Percentiles rank a stretch among this genome's conserved stretches.
Conservation (phyloP, 1,140 invertebrate genomes). For the Drosophila mayri region DNA sequence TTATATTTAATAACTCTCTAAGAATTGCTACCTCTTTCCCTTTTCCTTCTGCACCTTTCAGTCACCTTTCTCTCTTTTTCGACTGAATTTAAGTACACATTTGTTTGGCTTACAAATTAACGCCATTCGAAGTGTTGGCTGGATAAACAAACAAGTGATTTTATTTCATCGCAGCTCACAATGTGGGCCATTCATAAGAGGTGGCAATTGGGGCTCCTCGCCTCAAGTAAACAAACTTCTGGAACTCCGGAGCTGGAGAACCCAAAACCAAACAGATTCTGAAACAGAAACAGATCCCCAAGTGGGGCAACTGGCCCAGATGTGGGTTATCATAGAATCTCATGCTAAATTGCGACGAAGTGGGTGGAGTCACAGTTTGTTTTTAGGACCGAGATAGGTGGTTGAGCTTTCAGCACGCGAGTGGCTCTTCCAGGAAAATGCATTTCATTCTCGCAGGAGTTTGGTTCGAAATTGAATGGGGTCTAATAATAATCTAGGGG, state of each 20-base stretch:
- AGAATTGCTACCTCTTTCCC: not conserved
- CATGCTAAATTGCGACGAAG: constrained; percentile 43
- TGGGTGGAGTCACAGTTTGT: constrained; percentile 20
- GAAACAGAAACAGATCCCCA: constrained; percentile 34
- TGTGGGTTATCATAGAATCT: constrained; percentile 60
- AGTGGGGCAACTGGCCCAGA: constrained; percentile 31
- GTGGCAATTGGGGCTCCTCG: constrained; percentile 47
- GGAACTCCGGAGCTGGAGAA: constrained; percentile 14
- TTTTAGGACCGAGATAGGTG: constrained; percentile 17
- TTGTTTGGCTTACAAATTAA: constrained; percentile 71
- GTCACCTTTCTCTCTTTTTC: constrained; percentile 7
- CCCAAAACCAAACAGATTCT: constrained; percentile 14
- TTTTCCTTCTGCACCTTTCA: constrained; percentile 10
- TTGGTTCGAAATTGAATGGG: constrained; percentile 7
- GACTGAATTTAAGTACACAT: constrained; percentile 21
- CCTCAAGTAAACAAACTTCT: constrained; percentile 43
- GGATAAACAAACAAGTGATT: constrained; percentile 66
- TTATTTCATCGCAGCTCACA: constrained; percentile 48
- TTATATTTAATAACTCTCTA: not conserved
- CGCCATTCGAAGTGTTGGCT: constrained; percentile 54
- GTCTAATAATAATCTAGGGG: constrained; percentile 23
- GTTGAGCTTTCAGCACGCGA: constrained; percentile 39
- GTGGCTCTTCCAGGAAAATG: constrained; percentile 41
- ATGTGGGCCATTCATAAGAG: constrained; percentile 77
- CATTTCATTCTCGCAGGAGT: constrained; percentile 5